A percentile compares a stretch with the other conserved stretches of the same genome.
These are phyloP conservation scores for Babylonia areolata DNA, from an alignment of 1,140 invertebrate genomes.

Conservation along the genomic window DNA sequence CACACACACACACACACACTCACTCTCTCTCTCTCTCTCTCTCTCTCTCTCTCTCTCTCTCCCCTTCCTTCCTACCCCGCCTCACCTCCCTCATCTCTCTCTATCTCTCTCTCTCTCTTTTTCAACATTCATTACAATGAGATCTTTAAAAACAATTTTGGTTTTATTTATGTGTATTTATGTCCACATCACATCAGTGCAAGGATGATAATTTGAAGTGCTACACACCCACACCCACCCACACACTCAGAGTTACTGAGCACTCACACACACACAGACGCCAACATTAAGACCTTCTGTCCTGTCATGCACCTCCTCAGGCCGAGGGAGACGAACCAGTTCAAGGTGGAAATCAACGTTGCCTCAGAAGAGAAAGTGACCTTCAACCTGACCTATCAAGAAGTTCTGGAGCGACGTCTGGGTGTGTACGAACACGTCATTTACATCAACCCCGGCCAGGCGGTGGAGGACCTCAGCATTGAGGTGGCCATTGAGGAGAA, in stretches of 20 bases:
- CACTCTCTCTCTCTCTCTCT: neutral
- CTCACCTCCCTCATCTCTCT: neutral
- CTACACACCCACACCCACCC: neutral
- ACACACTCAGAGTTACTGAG: neutral
- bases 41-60: conserved; percentile 2
- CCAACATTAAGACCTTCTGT: no score
- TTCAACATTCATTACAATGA: no score
- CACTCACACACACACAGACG: neutral
- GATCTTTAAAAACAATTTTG: no score
- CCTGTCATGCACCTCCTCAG: conserved; percentile 29
- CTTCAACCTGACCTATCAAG: conserved; percentile 65
- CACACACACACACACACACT: no score
- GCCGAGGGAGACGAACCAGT: conserved; percentile 61
- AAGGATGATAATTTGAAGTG: no score
- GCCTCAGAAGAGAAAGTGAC: conserved; percentile 57
- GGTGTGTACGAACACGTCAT: conserved; percentile 62
- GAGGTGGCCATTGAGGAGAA: conserved; percentile 57
- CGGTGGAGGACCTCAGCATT: conserved; percentile 58
- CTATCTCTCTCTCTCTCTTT: conserved; percentile 1
- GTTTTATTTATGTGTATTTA: no score
- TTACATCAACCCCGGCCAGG: conserved; percentile 62
- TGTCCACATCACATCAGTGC: no score
- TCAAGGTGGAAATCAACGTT: conserved; percentile 63
- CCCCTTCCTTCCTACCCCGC: neutral
- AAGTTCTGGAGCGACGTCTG: conserved; percentile 56